Conservation (phyloP, 2,797 vertebrate genomes). For the Alouatta caraya region DNA sequence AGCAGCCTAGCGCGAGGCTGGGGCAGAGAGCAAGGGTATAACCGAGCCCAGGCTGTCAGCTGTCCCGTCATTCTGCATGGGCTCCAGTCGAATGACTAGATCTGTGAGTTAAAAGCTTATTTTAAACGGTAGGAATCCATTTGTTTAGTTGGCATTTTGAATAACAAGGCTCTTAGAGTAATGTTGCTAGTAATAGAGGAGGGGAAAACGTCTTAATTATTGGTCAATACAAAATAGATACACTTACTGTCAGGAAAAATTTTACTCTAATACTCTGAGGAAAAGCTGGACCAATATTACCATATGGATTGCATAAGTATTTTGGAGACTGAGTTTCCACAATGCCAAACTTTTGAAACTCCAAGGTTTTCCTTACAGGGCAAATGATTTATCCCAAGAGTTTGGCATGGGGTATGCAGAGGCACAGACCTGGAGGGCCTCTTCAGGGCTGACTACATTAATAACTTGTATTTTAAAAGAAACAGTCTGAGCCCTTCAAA, state of each 20-base stretch:
- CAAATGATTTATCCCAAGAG: neutral
- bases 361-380: neutral
- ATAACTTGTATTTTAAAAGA: neutral
- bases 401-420: neutral
- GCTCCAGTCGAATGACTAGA: neutral
- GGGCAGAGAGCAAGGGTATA: neutral
- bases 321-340: neutral
- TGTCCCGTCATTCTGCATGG: neutral
- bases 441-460: neutral
- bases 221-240: slow-evolving; percentile 21
- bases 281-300: slow-evolving; percentile 8
- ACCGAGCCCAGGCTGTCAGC: neutral
- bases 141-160: slow-evolving; percentile 1
- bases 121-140: neutral
- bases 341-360: neutral
- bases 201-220: neutral
- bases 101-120: neutral
- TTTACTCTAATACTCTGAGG: neutral
- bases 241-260: neutral
- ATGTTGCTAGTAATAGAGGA: neutral
- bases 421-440: neutral
- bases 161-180: slow-evolving; percentile 11
- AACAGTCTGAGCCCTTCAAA: neutral
- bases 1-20: neutral
- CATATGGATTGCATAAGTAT: neutral